Conservation (phyloP, 2,888 invertebrate species). For the Strigamia maritima region DNA sequence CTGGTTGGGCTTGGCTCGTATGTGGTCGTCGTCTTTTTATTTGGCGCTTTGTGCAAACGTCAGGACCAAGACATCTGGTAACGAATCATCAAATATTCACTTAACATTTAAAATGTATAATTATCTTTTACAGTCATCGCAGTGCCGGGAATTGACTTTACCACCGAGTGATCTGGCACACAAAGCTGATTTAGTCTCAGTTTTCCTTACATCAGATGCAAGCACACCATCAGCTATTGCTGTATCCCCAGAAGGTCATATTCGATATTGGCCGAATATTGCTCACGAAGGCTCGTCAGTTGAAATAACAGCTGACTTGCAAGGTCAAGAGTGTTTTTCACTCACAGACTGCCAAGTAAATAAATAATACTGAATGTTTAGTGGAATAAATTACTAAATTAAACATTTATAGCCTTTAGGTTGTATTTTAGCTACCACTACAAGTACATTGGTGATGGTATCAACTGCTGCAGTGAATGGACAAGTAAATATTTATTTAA, state of each 20-base stretch:
- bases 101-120: not conserved
- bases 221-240: slow-evolving; percentile 80
- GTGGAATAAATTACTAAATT: not conserved
- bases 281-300: slow-evolving; percentile 81
- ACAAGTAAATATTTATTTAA: slow-evolving; percentile 52
- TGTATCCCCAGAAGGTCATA: slow-evolving; percentile 70
- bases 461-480: slow-evolving; percentile 64
- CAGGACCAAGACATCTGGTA: slow-evolving; percentile 25
- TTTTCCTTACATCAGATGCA: slow-evolving; percentile 67
- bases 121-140: slow-evolving; percentile 47
- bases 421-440: slow-evolving; percentile 84
- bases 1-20: slow-evolving; percentile 81
- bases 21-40: slow-evolving; percentile 77
- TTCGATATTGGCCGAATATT: slow-evolving; percentile 85
- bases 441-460: slow-evolving; percentile 76
- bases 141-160: slow-evolving; percentile 79
- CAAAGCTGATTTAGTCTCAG: slow-evolving; percentile 59
- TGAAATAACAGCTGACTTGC: slow-evolving; percentile 79
- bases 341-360: slow-evolving; percentile 48
- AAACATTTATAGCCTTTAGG: slow-evolving; percentile 62
- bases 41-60: slow-evolving; percentile 61
- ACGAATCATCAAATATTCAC: not conserved
- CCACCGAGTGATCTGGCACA: slow-evolving; percentile 91
- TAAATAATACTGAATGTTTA: not conserved
- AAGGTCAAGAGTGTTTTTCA: slow-evolving; percentile 57